These are phyloP conservation scores for Auanema sp. DNA, from an alignment of 2,888 invertebrate species.

Conservation along the genomic window DNA sequence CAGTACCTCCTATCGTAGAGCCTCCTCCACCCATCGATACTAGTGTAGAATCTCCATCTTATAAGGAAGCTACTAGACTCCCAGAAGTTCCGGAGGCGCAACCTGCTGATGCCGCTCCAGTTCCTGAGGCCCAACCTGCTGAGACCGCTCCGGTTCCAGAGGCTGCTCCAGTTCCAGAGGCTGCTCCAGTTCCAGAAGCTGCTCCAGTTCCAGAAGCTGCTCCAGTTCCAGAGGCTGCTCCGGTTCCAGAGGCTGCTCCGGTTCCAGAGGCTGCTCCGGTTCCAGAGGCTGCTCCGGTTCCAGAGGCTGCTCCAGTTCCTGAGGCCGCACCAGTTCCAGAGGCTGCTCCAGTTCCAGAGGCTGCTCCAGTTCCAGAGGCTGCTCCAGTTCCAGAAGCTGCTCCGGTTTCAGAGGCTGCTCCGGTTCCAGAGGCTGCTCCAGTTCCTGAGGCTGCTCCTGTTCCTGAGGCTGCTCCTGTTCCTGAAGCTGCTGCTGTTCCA, in stretches of 20 bases:
- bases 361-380: slow-evolving; percentile 10
- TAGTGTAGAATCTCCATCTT: slow-evolving; percentile 11
- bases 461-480: background rate
- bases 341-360: slow-evolving; percentile 10
- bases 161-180: background rate
- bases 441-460: background rate
- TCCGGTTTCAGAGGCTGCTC: slow-evolving; percentile 12
- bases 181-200: too few species aligned
- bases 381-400: too few species aligned
- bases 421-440: slow-evolving; percentile 11
- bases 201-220: background rate
- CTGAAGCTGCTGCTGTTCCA: background rate
- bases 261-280: background rate
- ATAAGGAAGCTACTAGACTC: background rate
- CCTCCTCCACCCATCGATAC: slow-evolving; percentile 10
- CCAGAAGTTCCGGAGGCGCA: too few species aligned
- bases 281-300: background rate
- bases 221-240: slow-evolving; percentile 4
- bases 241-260: too few species aligned
- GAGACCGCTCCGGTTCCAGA: background rate
- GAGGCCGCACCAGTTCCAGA: slow-evolving; percentile 8
- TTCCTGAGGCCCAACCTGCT: background rate
- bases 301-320: slow-evolving; percentile 3
- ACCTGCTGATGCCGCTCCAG: slow-evolving; percentile 1
- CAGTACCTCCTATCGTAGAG: background rate